A percentile compares a stretch with the other conserved stretches of the same genome.
These are phyloP conservation scores for Stenodera caucasica DNA, from an alignment of 2,888 invertebrate genomes.

Conservation along the genomic window DNA sequence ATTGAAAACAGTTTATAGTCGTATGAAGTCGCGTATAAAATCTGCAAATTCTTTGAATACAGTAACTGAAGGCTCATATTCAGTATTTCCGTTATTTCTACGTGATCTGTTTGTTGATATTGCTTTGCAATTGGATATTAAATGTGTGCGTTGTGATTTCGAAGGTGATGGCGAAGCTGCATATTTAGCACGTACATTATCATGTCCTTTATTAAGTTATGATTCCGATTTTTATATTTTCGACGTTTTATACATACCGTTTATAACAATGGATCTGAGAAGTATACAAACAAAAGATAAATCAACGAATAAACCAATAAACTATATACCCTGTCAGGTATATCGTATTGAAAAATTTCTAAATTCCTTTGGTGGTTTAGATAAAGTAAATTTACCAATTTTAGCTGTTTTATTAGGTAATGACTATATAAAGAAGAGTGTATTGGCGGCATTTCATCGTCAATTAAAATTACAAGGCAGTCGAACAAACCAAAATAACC, in stretches of 20 bases:
- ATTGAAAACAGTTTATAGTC: constrained; percentile 37
- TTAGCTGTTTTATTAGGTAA: constrained; percentile 85
- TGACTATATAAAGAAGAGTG: constrained; percentile 75
- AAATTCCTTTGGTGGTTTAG: constrained; percentile 65
- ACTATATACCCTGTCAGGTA: constrained; percentile 67
- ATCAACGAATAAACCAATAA: constrained; percentile 39
- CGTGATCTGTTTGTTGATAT: constrained; percentile 75
- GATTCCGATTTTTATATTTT: constrained; percentile 95
- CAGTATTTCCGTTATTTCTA: constrained; percentile 75
- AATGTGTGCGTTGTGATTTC: constrained; percentile 74
- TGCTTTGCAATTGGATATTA: constrained; percentile 65
- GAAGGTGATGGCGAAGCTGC: constrained; percentile 92
- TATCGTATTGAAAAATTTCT: constrained; percentile 73
- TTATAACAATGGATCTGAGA: constrained; percentile 65
- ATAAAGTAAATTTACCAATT: constrained; percentile 67
- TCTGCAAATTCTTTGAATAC: constrained; percentile 59
- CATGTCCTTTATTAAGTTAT: constrained; percentile 86
- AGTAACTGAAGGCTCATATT: constrained; percentile 58
- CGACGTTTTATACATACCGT: constrained; percentile 80
- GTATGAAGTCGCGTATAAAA: constrained; percentile 40
- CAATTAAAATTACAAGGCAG: constrained; percentile 64
- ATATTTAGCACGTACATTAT: constrained; percentile 71
- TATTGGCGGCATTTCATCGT: constrained; percentile 71
- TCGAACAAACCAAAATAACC: constrained; percentile 59
- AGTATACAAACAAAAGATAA: constrained; percentile 32